phyloP scores from a whole-genome alignment of 2,113 vertebrate species.

The Microtus pennsylvanicus region DNA sequence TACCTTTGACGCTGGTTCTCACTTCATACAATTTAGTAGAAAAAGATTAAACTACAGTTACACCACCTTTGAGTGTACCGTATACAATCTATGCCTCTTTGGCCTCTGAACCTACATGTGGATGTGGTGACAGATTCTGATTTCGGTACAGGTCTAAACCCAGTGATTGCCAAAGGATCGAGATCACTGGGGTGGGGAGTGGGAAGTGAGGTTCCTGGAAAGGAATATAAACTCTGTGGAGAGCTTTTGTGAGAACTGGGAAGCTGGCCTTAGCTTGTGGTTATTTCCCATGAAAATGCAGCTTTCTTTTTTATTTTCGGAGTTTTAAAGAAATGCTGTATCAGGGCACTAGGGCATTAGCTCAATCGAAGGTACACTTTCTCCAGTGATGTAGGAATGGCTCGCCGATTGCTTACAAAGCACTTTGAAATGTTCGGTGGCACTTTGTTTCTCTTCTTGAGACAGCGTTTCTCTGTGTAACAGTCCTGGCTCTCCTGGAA shows the following conservation, averaged over 20 bases:
- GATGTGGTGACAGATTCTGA: background rate
- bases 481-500: too few species aligned
- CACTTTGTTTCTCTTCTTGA: too few species aligned
- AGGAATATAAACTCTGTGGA: background rate
- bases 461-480: too few species aligned
- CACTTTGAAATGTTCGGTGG: background rate
- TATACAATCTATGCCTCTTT: background rate
- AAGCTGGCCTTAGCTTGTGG: background rate
- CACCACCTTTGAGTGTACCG: background rate
- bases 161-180: background rate
- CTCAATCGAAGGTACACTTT: background rate
- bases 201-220: background rate
- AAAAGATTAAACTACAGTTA: conserved; percentile 23
- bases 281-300: background rate
- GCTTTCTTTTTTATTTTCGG: background rate
- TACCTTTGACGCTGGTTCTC: conserved; percentile 4
- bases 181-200: background rate
- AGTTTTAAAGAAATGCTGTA: background rate
- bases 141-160: background rate
- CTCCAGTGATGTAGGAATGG: background rate
- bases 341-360: background rate
- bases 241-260: conserved; percentile 7
- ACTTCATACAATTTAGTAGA: background rate
- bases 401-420: background rate
- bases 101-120: background rate